Base-by-base conservation (phyloP, 2,888 invertebrate genomes). In the Tiliacea aurago region DNA sequence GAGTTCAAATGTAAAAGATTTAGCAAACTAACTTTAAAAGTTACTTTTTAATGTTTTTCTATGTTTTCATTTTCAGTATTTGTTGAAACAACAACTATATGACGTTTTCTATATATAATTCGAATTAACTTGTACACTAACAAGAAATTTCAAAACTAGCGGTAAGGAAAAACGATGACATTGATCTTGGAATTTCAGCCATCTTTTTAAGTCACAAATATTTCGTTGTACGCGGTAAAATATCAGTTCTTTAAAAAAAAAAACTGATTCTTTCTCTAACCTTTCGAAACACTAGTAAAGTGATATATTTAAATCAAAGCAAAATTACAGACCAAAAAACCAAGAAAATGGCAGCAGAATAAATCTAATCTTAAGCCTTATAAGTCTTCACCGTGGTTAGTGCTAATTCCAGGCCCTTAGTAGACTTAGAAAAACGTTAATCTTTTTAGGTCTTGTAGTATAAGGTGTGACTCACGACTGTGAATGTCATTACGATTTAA, bases 351-450 rank as follows among this genome's bases (percentile, higher is more conserved):
- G 23, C 23, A 37, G 41, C 5, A 53, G 43, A 74, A 84, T 78
- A 81, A 76, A 84, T 81, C 63, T 75, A 58, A 69, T 28, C 53
- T 63, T 66, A 73, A 84, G 58, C 74, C 61, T 47, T 56, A 33
- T 66, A 81, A 80, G 70, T 63, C 72, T 51, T 28, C 0, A 61
- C 53, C 63, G 63, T 71, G 55, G 37, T 73, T 61, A 72, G 58
- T 64, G 55, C 55, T 73, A 78, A 77, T 73, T 76, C 74, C 55
- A 70, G 47, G 56, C 75, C 49, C 49, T 77, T 72, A 75, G 47
- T 59, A 23, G 65, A 56, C 59, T 84, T 82, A 79, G 66, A 82
- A 80, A 74, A 75, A 69, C 73, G 63, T 68, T 76, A 78, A 81
- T 83, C 81, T 81, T 69, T 58, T 51, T 37, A 71, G 49, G 37